Conservation (phyloP, 2,113 vertebrate species). For the Hippocampus zosterae region DNA sequence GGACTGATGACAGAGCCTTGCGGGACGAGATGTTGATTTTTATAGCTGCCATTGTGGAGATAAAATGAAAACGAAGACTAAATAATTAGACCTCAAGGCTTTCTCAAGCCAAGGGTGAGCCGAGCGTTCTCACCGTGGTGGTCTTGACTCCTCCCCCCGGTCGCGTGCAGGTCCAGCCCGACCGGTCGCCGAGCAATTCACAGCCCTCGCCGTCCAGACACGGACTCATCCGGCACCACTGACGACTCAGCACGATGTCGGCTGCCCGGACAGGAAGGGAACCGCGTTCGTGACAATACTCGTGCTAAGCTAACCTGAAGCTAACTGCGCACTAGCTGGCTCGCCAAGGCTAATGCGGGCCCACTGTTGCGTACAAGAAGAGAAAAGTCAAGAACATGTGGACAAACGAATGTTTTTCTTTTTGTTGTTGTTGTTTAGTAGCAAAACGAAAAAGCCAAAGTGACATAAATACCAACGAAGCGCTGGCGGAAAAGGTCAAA, state of each 20-base stretch:
- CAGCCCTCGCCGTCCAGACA: constrained; percentile 90
- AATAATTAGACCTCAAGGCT: not conserved
- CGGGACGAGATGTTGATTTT: not conserved
- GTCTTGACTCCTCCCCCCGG: constrained; percentile 90
- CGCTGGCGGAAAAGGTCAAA: constrained; percentile 1
- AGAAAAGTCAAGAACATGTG: too few species aligned
- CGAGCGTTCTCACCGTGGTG: constrained; percentile 79
- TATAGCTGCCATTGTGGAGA: not conserved
- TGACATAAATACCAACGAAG: constrained; percentile 31
- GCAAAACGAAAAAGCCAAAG: constrained; percentile 10
- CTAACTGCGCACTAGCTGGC: not conserved
- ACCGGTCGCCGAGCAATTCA: constrained; percentile 84
- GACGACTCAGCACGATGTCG: constrained; percentile 81
- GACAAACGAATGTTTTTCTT: not conserved
- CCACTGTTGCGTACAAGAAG: too few species aligned
- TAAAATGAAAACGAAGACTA: not conserved
- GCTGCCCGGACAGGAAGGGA: constrained; percentile 59
- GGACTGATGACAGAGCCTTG: not conserved
- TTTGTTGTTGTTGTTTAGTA: not conserved
- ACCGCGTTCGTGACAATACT: not conserved
- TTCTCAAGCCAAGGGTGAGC: not conserved
- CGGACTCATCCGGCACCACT: constrained; percentile 92
- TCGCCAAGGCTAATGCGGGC: too few species aligned
- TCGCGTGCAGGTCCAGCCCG: constrained; percentile 93
- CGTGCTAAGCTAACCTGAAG: not conserved